A percentile compares a stretch with the other conserved stretches of the same genome.
These are phyloP conservation scores for Lagorchestes hirsutus DNA, from an alignment of 2,797 vertebrate species.

Conservation along the genomic window DNA sequence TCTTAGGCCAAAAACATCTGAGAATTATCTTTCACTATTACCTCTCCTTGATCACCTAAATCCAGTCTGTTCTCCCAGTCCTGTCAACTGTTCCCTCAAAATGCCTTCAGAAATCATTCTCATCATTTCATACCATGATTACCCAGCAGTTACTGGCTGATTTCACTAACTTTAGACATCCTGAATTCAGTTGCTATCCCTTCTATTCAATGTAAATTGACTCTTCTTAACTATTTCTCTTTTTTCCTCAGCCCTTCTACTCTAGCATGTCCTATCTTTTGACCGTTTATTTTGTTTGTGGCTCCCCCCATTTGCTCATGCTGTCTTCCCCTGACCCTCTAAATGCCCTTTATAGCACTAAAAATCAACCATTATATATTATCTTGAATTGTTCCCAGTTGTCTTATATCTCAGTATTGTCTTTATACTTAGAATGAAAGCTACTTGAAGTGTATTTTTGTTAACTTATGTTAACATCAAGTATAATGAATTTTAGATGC, in stretches of 20 bases:
- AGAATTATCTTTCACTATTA: not conserved
- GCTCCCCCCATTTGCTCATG: not conserved
- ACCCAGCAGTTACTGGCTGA: not conserved
- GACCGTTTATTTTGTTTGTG: not conserved
- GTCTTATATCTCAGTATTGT: not conserved
- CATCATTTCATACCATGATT: not conserved
- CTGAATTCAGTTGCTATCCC: not conserved
- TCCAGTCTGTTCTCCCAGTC: not conserved
- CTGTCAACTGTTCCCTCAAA: not conserved
- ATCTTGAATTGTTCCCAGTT: not conserved
- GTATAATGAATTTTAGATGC: not conserved
- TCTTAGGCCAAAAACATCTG: not conserved
- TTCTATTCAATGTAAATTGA: not conserved
- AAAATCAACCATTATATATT: not conserved
- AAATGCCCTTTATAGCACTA: not conserved
- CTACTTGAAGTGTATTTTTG: not conserved
- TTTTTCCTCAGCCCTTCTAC: not conserved
- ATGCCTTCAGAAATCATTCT: not conserved
- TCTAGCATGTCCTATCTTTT: not conserved
- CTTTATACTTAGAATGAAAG: not conserved
- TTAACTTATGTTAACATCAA: not conserved
- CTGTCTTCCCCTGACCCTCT: not conserved
- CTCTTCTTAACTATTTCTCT: not conserved
- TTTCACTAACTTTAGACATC: not conserved
- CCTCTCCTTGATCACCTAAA: not conserved